Conservation (phyloP, 1,140 invertebrate genomes). For the Agrypnia vestita region DNA sequence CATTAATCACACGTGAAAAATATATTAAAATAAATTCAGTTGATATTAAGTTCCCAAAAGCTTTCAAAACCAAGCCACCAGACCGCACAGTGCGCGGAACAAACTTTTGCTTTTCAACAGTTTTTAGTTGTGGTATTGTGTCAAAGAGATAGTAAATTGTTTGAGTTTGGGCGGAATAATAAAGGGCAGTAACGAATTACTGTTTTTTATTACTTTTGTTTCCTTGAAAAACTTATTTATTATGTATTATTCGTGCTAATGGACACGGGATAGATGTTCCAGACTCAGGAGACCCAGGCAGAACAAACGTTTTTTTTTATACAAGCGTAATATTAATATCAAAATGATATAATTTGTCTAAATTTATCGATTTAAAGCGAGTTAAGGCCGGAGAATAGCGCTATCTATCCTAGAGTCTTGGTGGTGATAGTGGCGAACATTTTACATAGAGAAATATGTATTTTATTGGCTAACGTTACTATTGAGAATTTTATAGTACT, state of each 20-base stretch:
- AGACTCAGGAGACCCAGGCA: no score
- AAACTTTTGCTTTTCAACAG: constrained; percentile 21
- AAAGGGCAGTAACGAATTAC: constrained; percentile 28
- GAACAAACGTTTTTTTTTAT: no score
- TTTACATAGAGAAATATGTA: no score
- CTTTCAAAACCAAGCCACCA: neutral
- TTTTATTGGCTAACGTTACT: no score
- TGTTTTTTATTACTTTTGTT: constrained; percentile 40
- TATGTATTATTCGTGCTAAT: constrained; percentile 3
- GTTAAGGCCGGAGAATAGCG: no score
- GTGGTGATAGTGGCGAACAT: no score
- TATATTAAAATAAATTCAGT: constrained; percentile 1
- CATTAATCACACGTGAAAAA: neutral
- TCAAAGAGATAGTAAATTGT: constrained; percentile 36
- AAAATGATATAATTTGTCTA: no score
- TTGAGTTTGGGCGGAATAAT: constrained; percentile 22
- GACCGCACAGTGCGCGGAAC: constrained; percentile 20
- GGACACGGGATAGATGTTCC: no score
- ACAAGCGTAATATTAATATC: no score
- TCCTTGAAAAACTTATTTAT: constrained; percentile 13
- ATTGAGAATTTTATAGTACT: no score
- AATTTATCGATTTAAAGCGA: no score
- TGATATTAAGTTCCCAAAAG: neutral
- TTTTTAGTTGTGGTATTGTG: constrained; percentile 32
- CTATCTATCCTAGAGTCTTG: no score